Evolutionary conservation across 2,113 vertebrate genomes (phyloP).

Genomic region (Dendropsophus ebraccatus): DNA sequence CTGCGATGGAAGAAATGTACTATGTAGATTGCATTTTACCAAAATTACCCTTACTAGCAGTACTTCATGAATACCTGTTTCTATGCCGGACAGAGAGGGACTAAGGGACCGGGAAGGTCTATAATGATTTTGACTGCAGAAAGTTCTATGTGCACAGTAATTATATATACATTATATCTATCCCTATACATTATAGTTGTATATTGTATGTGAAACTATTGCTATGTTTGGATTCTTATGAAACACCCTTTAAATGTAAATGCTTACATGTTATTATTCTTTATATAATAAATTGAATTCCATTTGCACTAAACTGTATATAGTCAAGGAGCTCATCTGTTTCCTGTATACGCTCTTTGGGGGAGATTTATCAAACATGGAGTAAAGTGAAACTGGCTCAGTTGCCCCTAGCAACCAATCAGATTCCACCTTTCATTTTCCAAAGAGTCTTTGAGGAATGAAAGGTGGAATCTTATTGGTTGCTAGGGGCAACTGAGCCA

Average conservation of each 20-base stretch:
- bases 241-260: background rate
- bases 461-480: no score
- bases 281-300: background rate
- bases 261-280: background rate
- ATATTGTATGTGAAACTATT: background rate
- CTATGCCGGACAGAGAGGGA: background rate
- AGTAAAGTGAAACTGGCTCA: no score
- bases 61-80: background rate
- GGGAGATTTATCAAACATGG: no score
- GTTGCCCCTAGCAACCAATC: no score
- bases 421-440: no score
- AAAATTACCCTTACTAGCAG: background rate
- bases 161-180: background rate
- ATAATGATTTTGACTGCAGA: background rate
- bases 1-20: background rate
- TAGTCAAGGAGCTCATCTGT: no score
- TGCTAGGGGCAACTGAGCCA: no score
- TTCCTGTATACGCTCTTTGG: no score
- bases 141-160: constrained; percentile 18
- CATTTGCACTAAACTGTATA: background rate
- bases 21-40: background rate
- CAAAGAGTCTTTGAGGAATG: no score
- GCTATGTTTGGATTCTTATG: background rate
- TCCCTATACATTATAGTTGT: constrained; percentile 8
- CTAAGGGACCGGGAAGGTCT: background rate